Base-by-base conservation (phyloP, 1,140 invertebrate species). In the Varroa destructor region DNA sequence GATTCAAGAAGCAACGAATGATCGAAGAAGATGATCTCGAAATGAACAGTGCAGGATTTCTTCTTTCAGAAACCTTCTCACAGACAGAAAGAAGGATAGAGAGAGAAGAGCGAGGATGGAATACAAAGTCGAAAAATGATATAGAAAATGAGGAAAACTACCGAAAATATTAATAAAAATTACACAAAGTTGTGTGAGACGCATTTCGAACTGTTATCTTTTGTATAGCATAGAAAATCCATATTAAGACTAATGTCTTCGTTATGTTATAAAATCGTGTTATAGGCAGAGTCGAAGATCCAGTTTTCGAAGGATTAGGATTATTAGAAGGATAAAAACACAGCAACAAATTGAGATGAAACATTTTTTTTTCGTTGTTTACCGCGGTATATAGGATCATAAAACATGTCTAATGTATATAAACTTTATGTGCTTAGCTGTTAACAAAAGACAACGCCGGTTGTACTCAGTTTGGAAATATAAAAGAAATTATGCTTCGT, bases 101-200 rank as follows among this genome's bases (percentile, higher is more conserved):
- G 14, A 36, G 46, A n/a, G 61, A 12, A 46, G 8, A 37, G 10
- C 36, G 36, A 40, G 14, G 37, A 40, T 3, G 8, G 46, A 51
- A 51, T 51, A 51, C 8, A 51, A 8, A 8, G 46, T 8, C 46
- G 46, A 12, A 8, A 67, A n/a, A 43, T 12, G 46, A 67, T 40
- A 67, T 43, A 12, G 40, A 58, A 12, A 6, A 2, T 67, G 14
- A 37, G 36, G 12, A 51, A 51, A 51, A 51, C 46, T 67, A 14
- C 14, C 14, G 46, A 40, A 67, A 46, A 36, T 14, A 67, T 43
- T 67, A 67, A 67, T 43, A 43, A 67, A 40, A 40, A 58, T 37
- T 40, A 58, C 40, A 14, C 14, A 67, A 67, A 67, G 61, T 67
- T 67, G 61, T 67, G 61, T 67, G 61, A 67, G 10, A 67, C 40